Evolutionary conservation across 2,888 invertebrate species (phyloP).

Genomic region (Hypomecis atomaria): DNA sequence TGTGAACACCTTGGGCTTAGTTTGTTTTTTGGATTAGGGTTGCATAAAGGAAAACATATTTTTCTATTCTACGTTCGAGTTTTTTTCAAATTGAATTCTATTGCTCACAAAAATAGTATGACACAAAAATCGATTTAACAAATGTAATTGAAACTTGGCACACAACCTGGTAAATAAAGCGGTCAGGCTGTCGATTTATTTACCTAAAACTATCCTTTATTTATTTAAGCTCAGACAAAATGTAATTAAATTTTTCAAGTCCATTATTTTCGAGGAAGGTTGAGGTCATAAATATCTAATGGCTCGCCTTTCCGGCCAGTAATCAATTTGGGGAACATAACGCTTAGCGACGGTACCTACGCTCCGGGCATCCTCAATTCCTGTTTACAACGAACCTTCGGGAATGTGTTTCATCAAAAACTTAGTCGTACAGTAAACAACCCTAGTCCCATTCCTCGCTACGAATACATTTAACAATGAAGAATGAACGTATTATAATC

Average conservation of each 20-base stretch:
- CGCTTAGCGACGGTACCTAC: constrained; percentile 14
- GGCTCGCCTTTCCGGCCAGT: constrained; percentile 20
- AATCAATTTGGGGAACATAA: constrained; percentile 24
- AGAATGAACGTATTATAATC: constrained; percentile 46
- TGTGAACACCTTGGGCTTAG: constrained; percentile 15
- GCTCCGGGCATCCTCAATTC: constrained; percentile 16
- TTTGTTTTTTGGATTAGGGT: constrained; percentile 2
- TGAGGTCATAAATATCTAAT: constrained; percentile 26
- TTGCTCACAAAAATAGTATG: too few relatives aligned
- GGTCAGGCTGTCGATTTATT: background rate
- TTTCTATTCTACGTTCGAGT: background rate
- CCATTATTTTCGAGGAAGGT: constrained; percentile 8
- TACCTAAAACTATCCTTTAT: constrained; percentile 8
- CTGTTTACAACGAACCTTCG: constrained; percentile 12
- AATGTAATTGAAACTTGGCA: background rate
- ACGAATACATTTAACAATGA: constrained; percentile 47
- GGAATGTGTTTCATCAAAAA: constrained; percentile 15
- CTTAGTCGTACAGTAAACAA: constrained; percentile 21
- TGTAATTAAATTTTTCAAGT: constrained; percentile 9
- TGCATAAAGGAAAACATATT: background rate
- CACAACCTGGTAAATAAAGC: background rate
- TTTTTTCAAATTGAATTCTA: too few relatives aligned
- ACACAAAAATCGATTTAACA: background rate
- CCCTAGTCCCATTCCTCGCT: constrained; percentile 44
- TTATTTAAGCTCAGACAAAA: constrained; percentile 7